phyloP scores from a whole-genome alignment of 2,888 invertebrate genomes.

The Silvanus unidentatus region DNA sequence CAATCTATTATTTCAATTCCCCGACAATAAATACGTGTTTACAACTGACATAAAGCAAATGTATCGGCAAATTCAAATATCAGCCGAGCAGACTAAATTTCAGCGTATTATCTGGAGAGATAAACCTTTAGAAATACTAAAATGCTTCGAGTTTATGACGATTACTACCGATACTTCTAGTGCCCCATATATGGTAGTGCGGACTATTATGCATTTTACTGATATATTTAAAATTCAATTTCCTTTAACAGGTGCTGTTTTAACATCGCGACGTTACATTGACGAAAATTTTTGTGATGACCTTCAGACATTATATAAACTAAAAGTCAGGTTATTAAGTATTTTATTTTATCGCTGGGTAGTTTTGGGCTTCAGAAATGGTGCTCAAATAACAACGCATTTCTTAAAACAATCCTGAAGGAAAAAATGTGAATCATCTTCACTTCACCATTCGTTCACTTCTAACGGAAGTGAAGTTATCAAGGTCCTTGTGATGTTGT shows the following conservation, averaged over 20 bases:
- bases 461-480: background rate
- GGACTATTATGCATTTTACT: constrained; percentile 12
- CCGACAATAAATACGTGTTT: constrained; percentile 10
- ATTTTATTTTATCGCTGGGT: constrained; percentile 7
- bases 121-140: constrained; percentile 7
- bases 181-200: constrained; percentile 12
- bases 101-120: constrained; percentile 19
- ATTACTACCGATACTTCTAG: constrained; percentile 17
- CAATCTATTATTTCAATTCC: constrained; percentile 1
- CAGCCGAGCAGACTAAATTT: constrained; percentile 11
- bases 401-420: background rate
- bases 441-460: background rate
- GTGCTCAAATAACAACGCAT: constrained; percentile 11
- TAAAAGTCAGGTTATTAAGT: constrained; percentile 6
- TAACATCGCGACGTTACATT: constrained; percentile 5
- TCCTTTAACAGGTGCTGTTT: constrained; percentile 1
- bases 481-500: constrained; percentile 6
- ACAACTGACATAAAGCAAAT: constrained; percentile 16
- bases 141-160: constrained; percentile 15
- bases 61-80: constrained; percentile 13
- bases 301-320: constrained; percentile 5
- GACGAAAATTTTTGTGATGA: constrained; percentile 5
- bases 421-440: background rate
- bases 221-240: background rate
- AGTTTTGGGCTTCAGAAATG: constrained; percentile 13